Conservation (phyloP, 2,888 invertebrate species). For the Cryptocephalus moraei region DNA sequence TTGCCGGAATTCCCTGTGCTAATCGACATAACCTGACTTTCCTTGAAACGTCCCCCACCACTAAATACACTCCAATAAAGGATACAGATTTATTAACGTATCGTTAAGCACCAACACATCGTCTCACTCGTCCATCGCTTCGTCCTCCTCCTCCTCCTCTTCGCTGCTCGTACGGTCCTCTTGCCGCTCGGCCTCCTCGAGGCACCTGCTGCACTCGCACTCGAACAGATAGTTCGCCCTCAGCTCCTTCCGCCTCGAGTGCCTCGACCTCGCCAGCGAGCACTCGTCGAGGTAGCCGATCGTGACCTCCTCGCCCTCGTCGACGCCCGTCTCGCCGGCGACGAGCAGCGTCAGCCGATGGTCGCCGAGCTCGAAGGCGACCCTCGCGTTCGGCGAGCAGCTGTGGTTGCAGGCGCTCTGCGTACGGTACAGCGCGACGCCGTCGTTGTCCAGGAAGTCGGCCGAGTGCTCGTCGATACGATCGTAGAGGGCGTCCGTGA, state of each 20-base stretch:
- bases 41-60: too few relatives aligned
- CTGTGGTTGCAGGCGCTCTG: conserved; percentile 91
- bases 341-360: conserved; percentile 63
- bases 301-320: conserved; percentile 76
- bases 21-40: too few relatives aligned
- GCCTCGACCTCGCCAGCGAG: conserved; percentile 64
- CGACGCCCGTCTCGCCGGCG: conserved; percentile 48
- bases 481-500: conserved; percentile 74
- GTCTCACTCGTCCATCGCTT: too few relatives aligned
- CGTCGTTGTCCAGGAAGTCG: conserved; percentile 83
- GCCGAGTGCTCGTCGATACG: conserved; percentile 70
- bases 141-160: conserved; percentile 35
- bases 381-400: conserved; percentile 80
- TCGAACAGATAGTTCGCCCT: conserved; percentile 73
- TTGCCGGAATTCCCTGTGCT: too few relatives aligned
- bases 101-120: too few relatives aligned
- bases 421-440: conserved; percentile 75
- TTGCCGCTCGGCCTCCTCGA: conserved; percentile 50
- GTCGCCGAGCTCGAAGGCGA: conserved; percentile 75
- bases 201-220: conserved; percentile 75
- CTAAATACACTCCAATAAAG: too few relatives aligned
- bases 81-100: too few relatives aligned
- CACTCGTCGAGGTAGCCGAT: conserved; percentile 89
- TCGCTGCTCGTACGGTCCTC: conserved; percentile 79
- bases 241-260: conserved; percentile 73